A percentile compares a stretch with the other conserved stretches of the same genome.
Conservation (phyloP, 1,140 invertebrate species). For the Drosophila teissieri region DNA sequence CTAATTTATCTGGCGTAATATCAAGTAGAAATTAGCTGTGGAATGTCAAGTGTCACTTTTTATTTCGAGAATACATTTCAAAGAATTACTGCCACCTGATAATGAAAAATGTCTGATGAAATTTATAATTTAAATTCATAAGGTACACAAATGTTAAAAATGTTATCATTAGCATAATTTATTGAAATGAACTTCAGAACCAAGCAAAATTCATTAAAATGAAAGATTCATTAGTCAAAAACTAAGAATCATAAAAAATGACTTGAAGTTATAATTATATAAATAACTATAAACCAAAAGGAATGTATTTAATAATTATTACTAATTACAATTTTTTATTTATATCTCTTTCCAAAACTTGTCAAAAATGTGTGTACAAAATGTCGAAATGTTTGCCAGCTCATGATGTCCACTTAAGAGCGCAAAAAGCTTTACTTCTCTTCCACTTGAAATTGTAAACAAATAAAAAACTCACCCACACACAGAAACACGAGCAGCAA, state of each 20-base stretch:
- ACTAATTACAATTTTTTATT: no score
- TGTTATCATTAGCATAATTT: not conserved
- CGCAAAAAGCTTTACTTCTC: conserved; percentile 4
- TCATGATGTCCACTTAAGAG: conserved; percentile 3
- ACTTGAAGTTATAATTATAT: no score
- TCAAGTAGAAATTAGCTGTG: not conserved
- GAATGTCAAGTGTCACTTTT: not conserved
- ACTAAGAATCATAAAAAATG: no score
- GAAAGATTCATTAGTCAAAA: no score
- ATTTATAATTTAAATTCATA: not conserved
- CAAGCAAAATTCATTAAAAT: no score
- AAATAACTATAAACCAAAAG: no score
- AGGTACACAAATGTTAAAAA: not conserved
- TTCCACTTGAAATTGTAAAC: conserved; percentile 42
- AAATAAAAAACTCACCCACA: conserved; percentile 41
- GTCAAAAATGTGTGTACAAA: not conserved
- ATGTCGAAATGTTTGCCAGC: conserved; percentile 2
- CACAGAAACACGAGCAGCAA: conserved; percentile 13
- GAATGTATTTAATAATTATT: no score
- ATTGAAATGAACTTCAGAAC: not conserved
- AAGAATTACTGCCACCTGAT: not conserved
- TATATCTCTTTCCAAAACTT: not conserved
- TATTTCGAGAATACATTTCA: not conserved
- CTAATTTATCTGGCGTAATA: no score
- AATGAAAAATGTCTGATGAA: conserved; percentile 2